phyloP scores from a whole-genome alignment of 2,888 invertebrate species.

The Ferdinandea cuprea region DNA sequence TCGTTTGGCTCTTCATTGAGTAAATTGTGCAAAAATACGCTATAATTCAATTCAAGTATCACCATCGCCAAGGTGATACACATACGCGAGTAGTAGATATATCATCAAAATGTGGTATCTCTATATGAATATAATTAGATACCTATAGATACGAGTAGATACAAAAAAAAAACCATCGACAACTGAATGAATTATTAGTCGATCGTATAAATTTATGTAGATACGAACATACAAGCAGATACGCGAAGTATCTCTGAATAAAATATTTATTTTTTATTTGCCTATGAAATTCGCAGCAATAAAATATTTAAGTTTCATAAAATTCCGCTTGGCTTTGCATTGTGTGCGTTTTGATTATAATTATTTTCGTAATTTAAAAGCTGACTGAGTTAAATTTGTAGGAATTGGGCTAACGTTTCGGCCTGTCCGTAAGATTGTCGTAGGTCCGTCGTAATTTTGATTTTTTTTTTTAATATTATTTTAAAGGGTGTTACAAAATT shows the following conservation, averaged over 20 bases:
- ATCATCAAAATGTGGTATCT: neutral
- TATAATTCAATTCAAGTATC: conserved; percentile 70
- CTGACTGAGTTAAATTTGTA: too few species aligned
- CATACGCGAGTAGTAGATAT: conserved; percentile 17
- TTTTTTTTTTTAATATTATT: too few species aligned
- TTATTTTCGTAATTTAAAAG: too few species aligned
- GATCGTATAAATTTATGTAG: conserved; percentile 13
- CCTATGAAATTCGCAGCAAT: conserved; percentile 51
- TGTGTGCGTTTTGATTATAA: too few species aligned
- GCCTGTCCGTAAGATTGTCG: too few species aligned
- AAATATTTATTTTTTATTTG: conserved; percentile 37
- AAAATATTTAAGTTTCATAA: too few species aligned
- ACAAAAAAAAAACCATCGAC: conserved; percentile 25
- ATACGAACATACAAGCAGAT: neutral
- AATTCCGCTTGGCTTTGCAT: too few species aligned
- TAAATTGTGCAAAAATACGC: conserved; percentile 71
- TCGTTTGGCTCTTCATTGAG: conserved; percentile 68
- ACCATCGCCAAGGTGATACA: conserved; percentile 66
- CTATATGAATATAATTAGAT: neutral
- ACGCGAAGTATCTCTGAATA: neutral
- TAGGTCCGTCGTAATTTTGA: too few species aligned
- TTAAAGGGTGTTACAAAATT: too few species aligned
- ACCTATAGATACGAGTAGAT: neutral
- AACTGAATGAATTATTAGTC: conserved; percentile 62
- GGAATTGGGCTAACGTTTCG: too few species aligned